Evolutionary conservation across 2,888 invertebrate genomes (phyloP), one percentile per base, ranked within the genome.

Genomic region (Calameuta filiformis): DNA sequence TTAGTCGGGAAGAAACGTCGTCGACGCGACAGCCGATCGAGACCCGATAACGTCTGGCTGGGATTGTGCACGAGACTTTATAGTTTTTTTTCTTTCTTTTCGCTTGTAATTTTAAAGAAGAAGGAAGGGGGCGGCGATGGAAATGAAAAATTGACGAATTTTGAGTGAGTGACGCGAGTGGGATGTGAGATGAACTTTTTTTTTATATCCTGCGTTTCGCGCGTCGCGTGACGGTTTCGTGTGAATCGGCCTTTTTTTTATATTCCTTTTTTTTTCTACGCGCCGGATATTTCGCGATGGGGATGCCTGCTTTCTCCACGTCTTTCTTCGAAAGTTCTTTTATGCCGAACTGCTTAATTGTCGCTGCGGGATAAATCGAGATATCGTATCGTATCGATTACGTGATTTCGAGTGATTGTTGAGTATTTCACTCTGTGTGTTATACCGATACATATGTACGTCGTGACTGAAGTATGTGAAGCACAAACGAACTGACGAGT

Each of bases 111-210:
- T 73, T 34, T 11, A 9, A 56, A 11, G 11, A 30, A 35, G 68
- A n/a, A 37, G 34, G 34, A 73, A 73, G 30, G 73, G 3, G 35
- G 9, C 0, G 40, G 9, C 1, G 37, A 37, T 23, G 69, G 69
- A 9, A 37, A 76, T 69, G 78, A 78, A 71, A 76, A 79, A 73
- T 77, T 68, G 12, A 79, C 35, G 73, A 69, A 77, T 80, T 56
- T 40, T 56, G n/a, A 80, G 79, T 78, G 78, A 75, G 77, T 35
- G 37, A 71, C 35, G 23, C 40, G 0, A 33, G 71, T 71, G 71
- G 71, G 11, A 3, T 34, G 71, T 71, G 71, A 34, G 12, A 71
- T 31, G 11, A 15, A 23, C 15, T 30, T 69, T 69, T 69, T 6
- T 69, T 69, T n/a, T 9, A 23, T 34, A 0, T 33, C 1, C 9